Percentiles rank a stretch among this genome's conserved stretches.
phyloP scores from a whole-genome alignment of 2,888 invertebrate genomes.

The Cistogaster globosa region DNA sequence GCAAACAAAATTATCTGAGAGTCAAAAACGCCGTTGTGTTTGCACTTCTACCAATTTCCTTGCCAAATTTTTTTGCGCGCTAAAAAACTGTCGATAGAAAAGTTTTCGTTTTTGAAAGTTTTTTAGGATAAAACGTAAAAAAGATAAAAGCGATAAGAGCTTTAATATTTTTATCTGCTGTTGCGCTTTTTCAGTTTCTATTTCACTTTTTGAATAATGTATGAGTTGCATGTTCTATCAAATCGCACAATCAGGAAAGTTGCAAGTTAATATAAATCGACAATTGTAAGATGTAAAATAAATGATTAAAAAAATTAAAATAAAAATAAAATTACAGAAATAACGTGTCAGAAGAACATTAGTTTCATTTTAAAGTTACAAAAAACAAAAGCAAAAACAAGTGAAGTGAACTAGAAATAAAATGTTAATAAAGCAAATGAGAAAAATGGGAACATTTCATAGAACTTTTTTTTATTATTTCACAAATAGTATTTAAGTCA shows the following conservation, averaged over 20 bases:
- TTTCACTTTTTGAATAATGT: background rate
- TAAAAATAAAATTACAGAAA: slow-evolving; percentile 53
- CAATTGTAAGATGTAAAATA: slow-evolving; percentile 30
- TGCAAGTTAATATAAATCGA: slow-evolving; percentile 15
- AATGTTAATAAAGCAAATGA: slow-evolving; percentile 21
- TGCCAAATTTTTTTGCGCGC: no score
- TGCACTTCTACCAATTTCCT: no score
- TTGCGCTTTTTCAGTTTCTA: slow-evolving; percentile 30
- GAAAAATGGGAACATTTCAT: slow-evolving; percentile 12
- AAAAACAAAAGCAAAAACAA: background rate
- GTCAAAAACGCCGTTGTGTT: no score
- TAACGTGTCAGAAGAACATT: slow-evolving; percentile 70
- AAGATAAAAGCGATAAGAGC: background rate
- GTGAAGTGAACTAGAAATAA: slow-evolving; percentile 17
- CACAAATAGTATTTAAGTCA: slow-evolving; percentile 18
- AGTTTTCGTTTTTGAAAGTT: no score
- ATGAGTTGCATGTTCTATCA: slow-evolving; percentile 17
- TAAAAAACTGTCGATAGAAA: no score
- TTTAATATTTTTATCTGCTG: background rate
- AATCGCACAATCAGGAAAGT: slow-evolving; percentile 19
- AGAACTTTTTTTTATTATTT: slow-evolving; percentile 14
- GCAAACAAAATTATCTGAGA: no score
- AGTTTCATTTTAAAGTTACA: slow-evolving; percentile 48
- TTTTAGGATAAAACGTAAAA: no score
- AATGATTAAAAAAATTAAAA: no score